A percentile compares a stretch with the other conserved stretches of the same genome.
Evolutionary conservation across 2,113 vertebrate genomes (phyloP).

Genomic region (Lepus americanus): DNA sequence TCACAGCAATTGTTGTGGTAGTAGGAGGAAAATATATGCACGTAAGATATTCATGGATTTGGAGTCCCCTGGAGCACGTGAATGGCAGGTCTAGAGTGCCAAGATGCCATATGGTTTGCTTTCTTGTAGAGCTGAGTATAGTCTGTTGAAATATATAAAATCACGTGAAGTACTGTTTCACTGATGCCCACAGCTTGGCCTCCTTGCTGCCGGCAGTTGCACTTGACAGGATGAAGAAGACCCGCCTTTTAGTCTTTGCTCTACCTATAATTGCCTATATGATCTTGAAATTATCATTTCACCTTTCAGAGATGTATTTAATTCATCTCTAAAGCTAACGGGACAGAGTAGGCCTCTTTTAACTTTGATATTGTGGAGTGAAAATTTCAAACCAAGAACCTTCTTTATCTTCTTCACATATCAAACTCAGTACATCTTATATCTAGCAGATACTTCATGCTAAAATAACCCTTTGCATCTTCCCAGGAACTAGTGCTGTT

Average conservation of each 20-base stretch:
- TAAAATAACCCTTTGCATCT: neutral
- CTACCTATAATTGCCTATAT: neutral
- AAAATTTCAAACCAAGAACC: slow-evolving; percentile 5
- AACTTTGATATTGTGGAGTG: neutral
- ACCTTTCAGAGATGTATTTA: slow-evolving; percentile 44
- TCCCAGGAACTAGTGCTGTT: neutral
- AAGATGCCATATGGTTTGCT: neutral
- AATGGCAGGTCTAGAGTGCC: neutral
- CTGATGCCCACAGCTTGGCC: neutral
- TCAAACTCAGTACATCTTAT: neutral
- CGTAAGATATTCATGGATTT: neutral
- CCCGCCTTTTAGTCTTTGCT: neutral
- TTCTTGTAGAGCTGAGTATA: slow-evolving; percentile 10
- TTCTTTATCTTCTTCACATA: neutral
- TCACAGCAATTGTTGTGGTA: neutral
- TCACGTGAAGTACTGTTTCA: neutral
- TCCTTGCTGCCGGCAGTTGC: neutral
- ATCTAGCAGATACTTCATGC: neutral
- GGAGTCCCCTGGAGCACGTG: neutral
- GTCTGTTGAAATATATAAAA: neutral
- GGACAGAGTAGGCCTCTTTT: neutral
- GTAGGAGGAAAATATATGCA: neutral
- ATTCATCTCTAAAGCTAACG: slow-evolving; percentile 38
- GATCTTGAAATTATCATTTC: neutral
- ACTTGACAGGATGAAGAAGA: neutral